phyloP scores from a whole-genome alignment of 2,888 invertebrate species.

The Lingula anatina region DNA sequence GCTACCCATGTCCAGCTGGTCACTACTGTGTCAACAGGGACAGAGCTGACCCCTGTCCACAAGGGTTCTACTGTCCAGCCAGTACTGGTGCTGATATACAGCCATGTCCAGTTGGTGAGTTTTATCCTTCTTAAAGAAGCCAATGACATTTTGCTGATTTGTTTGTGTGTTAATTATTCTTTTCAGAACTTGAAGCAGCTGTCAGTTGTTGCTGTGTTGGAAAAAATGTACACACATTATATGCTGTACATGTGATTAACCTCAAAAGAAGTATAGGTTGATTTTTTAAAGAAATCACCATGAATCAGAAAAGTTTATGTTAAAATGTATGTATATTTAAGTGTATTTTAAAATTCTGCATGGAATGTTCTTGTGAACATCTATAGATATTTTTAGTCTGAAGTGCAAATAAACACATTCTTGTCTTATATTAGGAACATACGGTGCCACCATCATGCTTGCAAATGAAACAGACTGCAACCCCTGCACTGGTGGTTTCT shows the following conservation, averaged over 20 bases:
- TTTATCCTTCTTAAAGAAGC: not conserved
- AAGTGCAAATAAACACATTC: no score
- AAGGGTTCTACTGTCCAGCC: slow-evolving; percentile 38
- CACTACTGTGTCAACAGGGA: slow-evolving; percentile 35
- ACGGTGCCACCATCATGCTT: slow-evolving; percentile 31
- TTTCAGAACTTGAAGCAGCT: no score
- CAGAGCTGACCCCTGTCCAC: slow-evolving; percentile 38
- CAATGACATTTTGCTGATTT: not conserved
- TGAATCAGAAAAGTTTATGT: no score
- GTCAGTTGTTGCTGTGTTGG: no score
- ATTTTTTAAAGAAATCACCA: no score
- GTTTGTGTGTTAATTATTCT: not conserved
- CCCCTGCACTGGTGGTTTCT: slow-evolving; percentile 35
- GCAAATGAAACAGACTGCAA: slow-evolving; percentile 34
- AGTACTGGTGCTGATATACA: slow-evolving; percentile 30
- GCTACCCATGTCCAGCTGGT: slow-evolving; percentile 37
- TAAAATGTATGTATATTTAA: no score
- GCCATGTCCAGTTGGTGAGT: slow-evolving; percentile 42
- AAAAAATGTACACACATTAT: no score
- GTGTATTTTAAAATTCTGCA: no score
- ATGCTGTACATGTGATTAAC: no score
- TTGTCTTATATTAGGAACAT: slow-evolving; percentile 27
- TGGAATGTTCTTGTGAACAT: no score
- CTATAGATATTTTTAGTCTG: no score
- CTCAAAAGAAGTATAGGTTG: no score